Base-by-base conservation (phyloP, 2,113 vertebrate species). In the Lasiurus borealis region DNA sequence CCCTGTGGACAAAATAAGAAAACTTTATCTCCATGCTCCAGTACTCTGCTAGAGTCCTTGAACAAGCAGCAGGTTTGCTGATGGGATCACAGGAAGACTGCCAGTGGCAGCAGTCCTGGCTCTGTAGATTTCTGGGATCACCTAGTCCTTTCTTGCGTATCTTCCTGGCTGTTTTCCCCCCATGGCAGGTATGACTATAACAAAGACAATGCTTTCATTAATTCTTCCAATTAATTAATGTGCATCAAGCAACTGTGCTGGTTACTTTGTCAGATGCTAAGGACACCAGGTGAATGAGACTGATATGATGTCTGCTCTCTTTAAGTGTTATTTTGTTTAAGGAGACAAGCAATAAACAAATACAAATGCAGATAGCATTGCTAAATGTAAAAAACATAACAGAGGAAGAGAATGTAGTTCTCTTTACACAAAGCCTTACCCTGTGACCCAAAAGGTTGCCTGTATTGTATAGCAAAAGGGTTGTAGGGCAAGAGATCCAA, bases 281-380 rank as follows among this genome's bases (percentile, higher is more conserved):
- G 27, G 5, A 81, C 83, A 34, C 16, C 8, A 13, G 8, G 36
- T 73, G 7, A 87, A 73, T 50, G 27, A 93, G 25, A 77, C 21
- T 1, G 1, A 16, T 31, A 7, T 0, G 8, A 85, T 8, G 59
- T 54, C 44, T 64, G 25, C 12, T n/a, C 46, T 72, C 40, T 31
- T 72, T 31, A 90, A 80, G 72, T 34, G 8, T n/a, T 57, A 72
- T 21, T 89, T 50, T 87, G 5, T 83, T 72, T 76, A 34, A 91
- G 44, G 81, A 75, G 40, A 50, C 8, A 83, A 21, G 48, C 25
- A 77, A 82, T 57, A 69, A 83, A 54, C 13, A 81, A 62, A 12
- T 8, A 82, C 12, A 68, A 25, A 73, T 64, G 77, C 0, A 50
- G n/a, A 13, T 15, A n/a, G 31, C 66, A 44, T 36, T 40, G n/a